Evolutionary conservation across 2,888 invertebrate species (phyloP).

Genomic region (Elmis aenea): DNA sequence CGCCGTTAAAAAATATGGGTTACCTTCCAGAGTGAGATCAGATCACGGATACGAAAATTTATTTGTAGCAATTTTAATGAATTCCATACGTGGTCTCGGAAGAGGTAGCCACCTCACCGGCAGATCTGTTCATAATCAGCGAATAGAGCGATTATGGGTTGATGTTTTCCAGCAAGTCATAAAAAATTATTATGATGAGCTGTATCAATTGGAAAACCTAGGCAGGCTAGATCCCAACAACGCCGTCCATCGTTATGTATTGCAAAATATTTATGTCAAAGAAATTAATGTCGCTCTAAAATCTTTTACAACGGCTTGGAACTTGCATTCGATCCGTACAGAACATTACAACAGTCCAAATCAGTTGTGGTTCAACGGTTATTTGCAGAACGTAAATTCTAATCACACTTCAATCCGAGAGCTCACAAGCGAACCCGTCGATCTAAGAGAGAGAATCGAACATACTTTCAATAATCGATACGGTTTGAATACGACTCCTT

Average conservation of each 20-base stretch:
- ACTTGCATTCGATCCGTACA: slow-evolving; percentile 6
- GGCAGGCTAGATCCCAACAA: no score
- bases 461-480: no score
- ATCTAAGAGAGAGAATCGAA: no score
- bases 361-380: slow-evolving; percentile 5
- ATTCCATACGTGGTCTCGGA: slow-evolving; percentile 3
- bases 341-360: slow-evolving; percentile 3
- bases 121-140: slow-evolving; percentile 6
- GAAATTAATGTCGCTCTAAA: slow-evolving; percentile 3
- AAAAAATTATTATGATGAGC: slow-evolving; percentile 1
- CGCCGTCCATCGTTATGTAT: no score
- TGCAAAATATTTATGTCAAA: no score
- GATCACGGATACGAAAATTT: slow-evolving; percentile 7
- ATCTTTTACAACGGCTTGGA: slow-evolving; percentile 8
- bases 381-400: slow-evolving; percentile 1
- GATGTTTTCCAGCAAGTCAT: slow-evolving; percentile 7
- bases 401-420: slow-evolving; percentile 2
- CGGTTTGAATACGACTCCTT: no score
- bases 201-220: slow-evolving; percentile 7
- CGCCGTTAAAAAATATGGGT: slow-evolving; percentile 3
- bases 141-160: slow-evolving; percentile 8
- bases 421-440: no score
- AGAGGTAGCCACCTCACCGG: slow-evolving; percentile 7
- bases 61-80: slow-evolving; percentile 5
- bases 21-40: slow-evolving; percentile 4